Conservation (phyloP, 92 coral and sea anemone species). For the Zoanthus sociatus region DNA sequence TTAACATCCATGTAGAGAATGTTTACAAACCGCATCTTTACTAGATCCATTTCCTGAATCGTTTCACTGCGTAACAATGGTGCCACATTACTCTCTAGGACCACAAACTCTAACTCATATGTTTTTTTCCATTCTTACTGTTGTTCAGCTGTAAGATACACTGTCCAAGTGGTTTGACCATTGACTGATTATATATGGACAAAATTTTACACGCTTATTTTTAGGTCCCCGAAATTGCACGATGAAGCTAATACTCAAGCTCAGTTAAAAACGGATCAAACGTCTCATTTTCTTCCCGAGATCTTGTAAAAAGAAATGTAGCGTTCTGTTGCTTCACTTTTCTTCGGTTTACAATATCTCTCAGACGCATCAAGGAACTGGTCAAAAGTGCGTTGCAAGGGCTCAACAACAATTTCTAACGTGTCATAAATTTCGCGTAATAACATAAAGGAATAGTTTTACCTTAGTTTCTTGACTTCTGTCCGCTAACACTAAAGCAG, state of each 20-base stretch:
- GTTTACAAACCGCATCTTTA: too few species aligned
- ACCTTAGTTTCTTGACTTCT: conserved; percentile 50
- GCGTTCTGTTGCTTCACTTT: too few species aligned
- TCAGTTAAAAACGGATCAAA: background rate
- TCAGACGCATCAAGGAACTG: too few species aligned
- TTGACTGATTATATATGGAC: background rate
- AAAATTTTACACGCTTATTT: conserved; percentile 37
- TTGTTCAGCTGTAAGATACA: background rate
- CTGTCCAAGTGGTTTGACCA: background rate
- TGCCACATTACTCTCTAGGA: too few species aligned
- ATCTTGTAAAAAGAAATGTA: background rate
- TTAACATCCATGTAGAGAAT: too few species aligned
- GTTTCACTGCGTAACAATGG: too few species aligned
- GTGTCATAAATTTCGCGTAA: background rate
- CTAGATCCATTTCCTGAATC: too few species aligned
- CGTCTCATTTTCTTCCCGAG: conserved; percentile 41
- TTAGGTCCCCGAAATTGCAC: conserved; percentile 47
- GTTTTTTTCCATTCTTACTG: too few species aligned
- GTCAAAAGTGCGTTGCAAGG: background rate
- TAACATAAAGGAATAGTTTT: background rate
- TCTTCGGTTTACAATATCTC: too few species aligned
- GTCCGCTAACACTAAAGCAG: background rate
- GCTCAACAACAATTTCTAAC: conserved; percentile 21
- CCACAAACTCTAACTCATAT: too few species aligned
- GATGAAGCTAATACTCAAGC: conserved; percentile 19